Evolutionary conservation across 2,888 invertebrate genomes (phyloP), one percentile per base, ranked within the genome.

Genomic region (Crocallis elinguaria): DNA sequence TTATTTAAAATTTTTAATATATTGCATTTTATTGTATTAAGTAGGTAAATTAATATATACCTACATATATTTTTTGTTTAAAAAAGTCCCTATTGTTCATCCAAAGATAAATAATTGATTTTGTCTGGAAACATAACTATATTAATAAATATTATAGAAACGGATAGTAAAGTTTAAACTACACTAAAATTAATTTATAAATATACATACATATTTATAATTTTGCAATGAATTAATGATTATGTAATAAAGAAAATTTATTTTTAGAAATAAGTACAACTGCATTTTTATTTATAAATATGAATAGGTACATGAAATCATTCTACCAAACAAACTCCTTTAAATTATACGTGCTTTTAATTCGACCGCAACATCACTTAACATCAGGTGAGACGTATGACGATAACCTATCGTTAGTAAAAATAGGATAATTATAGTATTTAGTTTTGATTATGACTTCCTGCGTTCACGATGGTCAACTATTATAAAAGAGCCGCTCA

Each of bases 221-320:
- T 43, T 44, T 42, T 50, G 54, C 36, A 49, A 35, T 49, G 49
- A 53, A 57, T 39, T 52, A 52, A 51, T 49, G 35, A 44, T 44
- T 45, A 29, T 29, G 0, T 42, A 49, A 44, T 43, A 12, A 50
- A 50, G 12, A 35, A 51, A 57, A 52, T 52, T 52, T 57, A 57
- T 57, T 57, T 57, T 57, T 54, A 43, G 43, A 37, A 32, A 42
- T 49, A 8, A n/a, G n/a, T n/a, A n/a, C n/a, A n/a, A n/a, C n/a
- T n/a, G n/a, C n/a, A n/a, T n/a, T n/a, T n/a, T n/a, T n/a, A n/a
- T n/a, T n/a, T n/a, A n/a, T n/a, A n/a, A n/a, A n/a, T n/a, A n/a
- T n/a, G n/a, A n/a, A n/a, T n/a, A n/a, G n/a, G n/a, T n/a, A n/a
- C n/a, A n/a, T n/a, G n/a, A n/a, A n/a, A n/a, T n/a, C n/a, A n/a